Percentiles rank a stretch among this genome's conserved stretches.
phyloP scores from a whole-genome alignment of 2,113 vertebrate species.

The Salvelinus alpinus region DNA sequence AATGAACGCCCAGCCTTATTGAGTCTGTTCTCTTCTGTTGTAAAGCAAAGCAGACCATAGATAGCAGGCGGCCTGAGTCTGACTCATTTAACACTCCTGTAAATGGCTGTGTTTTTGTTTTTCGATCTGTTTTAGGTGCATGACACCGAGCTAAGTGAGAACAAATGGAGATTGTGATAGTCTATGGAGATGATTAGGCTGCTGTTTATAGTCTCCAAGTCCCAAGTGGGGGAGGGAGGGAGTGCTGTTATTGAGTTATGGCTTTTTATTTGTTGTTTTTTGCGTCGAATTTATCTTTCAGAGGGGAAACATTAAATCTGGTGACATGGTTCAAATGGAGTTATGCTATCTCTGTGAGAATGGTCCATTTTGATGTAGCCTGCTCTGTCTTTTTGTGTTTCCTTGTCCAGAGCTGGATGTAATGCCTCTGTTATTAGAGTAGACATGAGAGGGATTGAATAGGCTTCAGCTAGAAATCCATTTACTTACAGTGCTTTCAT shows the following conservation, averaged over 20 bases:
- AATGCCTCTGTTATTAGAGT: background rate
- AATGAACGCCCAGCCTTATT: background rate
- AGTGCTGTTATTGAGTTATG: slow-evolving; percentile 4
- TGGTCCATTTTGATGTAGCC: background rate
- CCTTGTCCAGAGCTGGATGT: slow-evolving; percentile 6
- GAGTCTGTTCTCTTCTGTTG: too few species aligned
- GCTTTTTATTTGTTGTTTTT: slow-evolving; percentile 19
- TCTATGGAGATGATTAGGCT: slow-evolving; percentile 19
- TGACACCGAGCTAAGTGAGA: slow-evolving; percentile 10
- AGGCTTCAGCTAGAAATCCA: background rate
- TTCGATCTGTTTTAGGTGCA: slow-evolving; percentile 16
- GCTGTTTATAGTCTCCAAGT: slow-evolving; percentile 6
- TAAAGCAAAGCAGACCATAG: too few species aligned
- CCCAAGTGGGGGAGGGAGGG: background rate
- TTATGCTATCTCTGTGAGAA: background rate
- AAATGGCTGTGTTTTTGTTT: too few species aligned
- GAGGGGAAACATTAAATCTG: background rate
- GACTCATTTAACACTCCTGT: background rate
- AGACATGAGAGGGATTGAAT: background rate
- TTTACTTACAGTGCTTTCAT: background rate
- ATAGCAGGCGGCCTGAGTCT: background rate
- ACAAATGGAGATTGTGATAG: slow-evolving; percentile 7
- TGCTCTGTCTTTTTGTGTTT: slow-evolving; percentile 12
- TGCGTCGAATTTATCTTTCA: slow-evolving; percentile 20
- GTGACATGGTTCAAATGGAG: slow-evolving; percentile 15